Conservation (phyloP, 2,888 invertebrate species). For the Ochlodes sylvanus region DNA sequence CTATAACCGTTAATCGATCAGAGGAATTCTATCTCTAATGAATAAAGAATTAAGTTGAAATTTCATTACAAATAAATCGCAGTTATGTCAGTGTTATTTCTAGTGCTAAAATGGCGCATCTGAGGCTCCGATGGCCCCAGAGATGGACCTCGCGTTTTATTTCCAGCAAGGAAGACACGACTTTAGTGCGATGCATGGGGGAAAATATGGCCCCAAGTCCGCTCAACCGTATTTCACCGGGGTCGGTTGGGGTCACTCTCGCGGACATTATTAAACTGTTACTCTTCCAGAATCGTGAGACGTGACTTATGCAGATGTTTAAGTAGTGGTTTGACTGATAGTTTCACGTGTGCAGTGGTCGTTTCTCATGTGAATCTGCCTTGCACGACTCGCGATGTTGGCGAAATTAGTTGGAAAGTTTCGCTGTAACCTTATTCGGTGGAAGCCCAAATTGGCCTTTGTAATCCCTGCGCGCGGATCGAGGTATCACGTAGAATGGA, state of each 20-base stretch:
- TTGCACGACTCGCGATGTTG: conserved; percentile 68
- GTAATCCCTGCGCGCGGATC: conserved; percentile 31
- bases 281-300: conserved; percentile 75
- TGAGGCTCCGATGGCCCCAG: conserved; percentile 82
- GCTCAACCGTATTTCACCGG: conserved; percentile 81
- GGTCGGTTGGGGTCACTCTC: conserved; percentile 74
- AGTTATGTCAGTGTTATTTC: conserved; percentile 52
- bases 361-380: conserved; percentile 79
- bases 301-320: conserved; percentile 84
- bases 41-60: neutral
- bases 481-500: conserved; percentile 31
- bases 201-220: conserved; percentile 82
- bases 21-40: conserved; percentile 38
- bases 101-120: conserved; percentile 74
- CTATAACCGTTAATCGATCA: conserved; percentile 44
- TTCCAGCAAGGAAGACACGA: conserved; percentile 84
- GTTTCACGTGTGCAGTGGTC: conserved; percentile 76
- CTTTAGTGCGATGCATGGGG: conserved; percentile 79
- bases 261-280: conserved; percentile 85
- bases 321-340: conserved; percentile 82
- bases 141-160: conserved; percentile 85
- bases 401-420: conserved; percentile 76
- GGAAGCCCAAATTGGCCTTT: conserved; percentile 37
- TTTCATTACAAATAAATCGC: neutral
- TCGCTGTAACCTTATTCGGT: conserved; percentile 46